phyloP scores from a whole-genome alignment of 2,797 vertebrate genomes.

The Rhynchonycteris naso region DNA sequence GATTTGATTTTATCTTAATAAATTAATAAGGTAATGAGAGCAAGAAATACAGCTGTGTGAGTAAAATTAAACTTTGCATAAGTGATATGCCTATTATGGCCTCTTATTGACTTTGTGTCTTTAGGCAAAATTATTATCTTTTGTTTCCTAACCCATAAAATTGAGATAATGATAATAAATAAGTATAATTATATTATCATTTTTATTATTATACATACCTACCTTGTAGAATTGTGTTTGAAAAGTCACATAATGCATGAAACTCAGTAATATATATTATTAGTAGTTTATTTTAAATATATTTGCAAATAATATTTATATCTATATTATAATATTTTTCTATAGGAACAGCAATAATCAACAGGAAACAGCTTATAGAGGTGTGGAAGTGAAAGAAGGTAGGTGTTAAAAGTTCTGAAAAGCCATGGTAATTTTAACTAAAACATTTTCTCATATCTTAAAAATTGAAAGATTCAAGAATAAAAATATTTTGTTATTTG shows the following conservation, averaged over 20 bases:
- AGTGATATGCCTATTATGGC: not conserved
- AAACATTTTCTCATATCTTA: constrained; percentile 28
- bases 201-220: not conserved
- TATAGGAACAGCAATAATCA: not conserved
- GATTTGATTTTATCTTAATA: not conserved
- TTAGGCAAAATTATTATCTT: not conserved
- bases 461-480: not conserved
- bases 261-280: not conserved
- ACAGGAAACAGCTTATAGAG: not conserved
- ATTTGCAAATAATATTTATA: not conserved
- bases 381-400: not conserved
- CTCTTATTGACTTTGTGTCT: not conserved
- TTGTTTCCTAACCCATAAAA: not conserved
- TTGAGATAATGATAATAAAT: not conserved
- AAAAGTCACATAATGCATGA: not conserved
- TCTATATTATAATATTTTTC: not conserved
- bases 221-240: not conserved
- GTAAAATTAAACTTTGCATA: not conserved
- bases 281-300: not conserved
- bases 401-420: not conserved
- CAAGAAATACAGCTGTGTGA: not conserved
- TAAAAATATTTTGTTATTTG: not conserved
- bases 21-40: not conserved
- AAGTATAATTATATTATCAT: not conserved
- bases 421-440: constrained; percentile 9